Conservation (phyloP, 2,888 invertebrate species). For the Eristalinus aeneus region DNA sequence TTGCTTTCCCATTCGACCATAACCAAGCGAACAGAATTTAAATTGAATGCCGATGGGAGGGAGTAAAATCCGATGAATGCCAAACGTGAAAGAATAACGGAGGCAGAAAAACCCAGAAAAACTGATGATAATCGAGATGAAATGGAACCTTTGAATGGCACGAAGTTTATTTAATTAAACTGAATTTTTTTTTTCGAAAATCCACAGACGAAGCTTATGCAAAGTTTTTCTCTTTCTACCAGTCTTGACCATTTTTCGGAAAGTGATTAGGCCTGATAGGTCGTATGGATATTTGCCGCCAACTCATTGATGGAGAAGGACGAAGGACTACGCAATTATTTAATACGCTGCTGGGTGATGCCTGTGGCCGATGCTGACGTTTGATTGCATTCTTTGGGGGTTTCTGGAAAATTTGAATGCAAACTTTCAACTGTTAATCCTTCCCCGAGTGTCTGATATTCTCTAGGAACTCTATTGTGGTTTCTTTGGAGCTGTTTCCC, state of each 20-base stretch:
- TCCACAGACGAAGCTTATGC: background rate
- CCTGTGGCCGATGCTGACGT: background rate
- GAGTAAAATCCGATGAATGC: slow-evolving; percentile 45
- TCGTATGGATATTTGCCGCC: background rate
- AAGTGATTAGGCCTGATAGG: background rate
- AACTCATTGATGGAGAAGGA: background rate
- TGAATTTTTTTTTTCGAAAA: background rate
- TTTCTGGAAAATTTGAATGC: too few species aligned
- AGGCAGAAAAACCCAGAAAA: background rate
- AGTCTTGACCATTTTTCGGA: background rate
- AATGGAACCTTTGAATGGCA: slow-evolving; percentile 23
- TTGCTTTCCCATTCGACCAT: slow-evolving; percentile 67
- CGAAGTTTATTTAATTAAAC: slow-evolving; percentile 38
- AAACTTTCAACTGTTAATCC: too few species aligned
- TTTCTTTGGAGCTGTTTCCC: too few species aligned
- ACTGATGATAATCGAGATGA: slow-evolving; percentile 28
- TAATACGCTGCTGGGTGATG: background rate
- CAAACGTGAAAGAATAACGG: background rate
- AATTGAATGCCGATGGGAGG: slow-evolving; percentile 62
- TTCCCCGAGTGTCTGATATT: too few species aligned
- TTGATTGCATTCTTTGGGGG: background rate
- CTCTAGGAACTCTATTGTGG: too few species aligned
- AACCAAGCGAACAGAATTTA: slow-evolving; percentile 66
- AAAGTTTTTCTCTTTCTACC: background rate
- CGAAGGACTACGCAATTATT: background rate